Evolutionary conservation across 2,113 vertebrate species (phyloP).

Genomic region (Aviceda subcristata): DNA sequence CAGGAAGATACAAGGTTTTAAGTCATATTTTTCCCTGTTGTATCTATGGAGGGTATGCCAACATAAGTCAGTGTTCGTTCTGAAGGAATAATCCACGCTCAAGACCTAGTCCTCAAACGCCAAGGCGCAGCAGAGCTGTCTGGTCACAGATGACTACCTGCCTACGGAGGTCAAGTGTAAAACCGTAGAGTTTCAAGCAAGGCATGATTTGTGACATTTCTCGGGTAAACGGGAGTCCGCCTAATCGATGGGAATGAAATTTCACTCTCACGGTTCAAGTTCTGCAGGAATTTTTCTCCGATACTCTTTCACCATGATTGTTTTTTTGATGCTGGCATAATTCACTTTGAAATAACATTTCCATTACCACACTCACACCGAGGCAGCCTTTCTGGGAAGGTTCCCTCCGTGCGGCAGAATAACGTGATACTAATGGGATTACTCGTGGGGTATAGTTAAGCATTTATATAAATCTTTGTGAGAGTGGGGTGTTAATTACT

Average conservation of each 20-base stretch:
- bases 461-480: background rate
- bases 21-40: background rate
- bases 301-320: background rate
- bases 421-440: slow-evolving; percentile 19
- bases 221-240: background rate
- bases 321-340: background rate
- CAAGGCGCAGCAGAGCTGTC: background rate
- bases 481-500: background rate
- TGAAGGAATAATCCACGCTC: background rate
- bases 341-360: background rate
- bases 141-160: background rate
- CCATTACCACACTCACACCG: background rate
- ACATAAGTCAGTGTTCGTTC: background rate
- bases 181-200: background rate
- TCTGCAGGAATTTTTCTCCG: background rate
- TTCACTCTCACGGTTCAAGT: background rate
- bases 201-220: background rate
- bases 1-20: background rate
- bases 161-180: background rate
- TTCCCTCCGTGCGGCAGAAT: background rate
- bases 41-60: background rate
- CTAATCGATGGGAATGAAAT: background rate
- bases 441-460: background rate
- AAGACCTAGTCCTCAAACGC: background rate
- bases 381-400: background rate